phyloP scores from a whole-genome alignment of 2,797 vertebrate species.

The Ammospiza maritima region DNA sequence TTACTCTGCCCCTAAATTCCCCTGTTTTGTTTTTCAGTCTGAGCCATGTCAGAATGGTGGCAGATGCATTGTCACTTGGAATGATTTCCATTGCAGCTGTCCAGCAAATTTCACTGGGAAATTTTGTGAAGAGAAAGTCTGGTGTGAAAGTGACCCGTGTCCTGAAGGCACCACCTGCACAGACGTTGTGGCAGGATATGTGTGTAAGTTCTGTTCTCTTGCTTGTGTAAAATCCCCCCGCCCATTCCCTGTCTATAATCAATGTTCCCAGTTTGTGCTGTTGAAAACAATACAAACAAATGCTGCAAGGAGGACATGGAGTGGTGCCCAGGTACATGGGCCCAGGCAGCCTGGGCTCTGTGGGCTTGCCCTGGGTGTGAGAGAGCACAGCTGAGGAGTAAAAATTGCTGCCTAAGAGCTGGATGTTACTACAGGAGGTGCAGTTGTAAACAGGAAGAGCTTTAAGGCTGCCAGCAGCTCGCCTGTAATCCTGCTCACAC shows the following conservation, averaged over 20 bases:
- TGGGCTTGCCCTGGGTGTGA: background rate
- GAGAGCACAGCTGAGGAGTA: background rate
- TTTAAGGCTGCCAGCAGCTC: conserved; percentile 30
- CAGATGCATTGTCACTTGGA: conserved; percentile 89
- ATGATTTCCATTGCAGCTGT: conserved; percentile 91
- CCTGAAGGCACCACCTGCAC: conserved; percentile 79
- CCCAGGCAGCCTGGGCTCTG: background rate
- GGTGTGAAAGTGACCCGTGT: conserved; percentile 89
- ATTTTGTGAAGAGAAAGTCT: conserved; percentile 85
- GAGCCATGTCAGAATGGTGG: conserved; percentile 89
- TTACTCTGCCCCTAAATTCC: background rate
- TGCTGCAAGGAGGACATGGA: background rate
- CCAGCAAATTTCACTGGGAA: conserved; percentile 85
- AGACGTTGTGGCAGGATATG: conserved; percentile 88
- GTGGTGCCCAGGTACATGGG: background rate
- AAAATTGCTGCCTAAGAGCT: background rate
- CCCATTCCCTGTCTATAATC: background rate
- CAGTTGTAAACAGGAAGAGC: conserved; percentile 56
- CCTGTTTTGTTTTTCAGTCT: conserved; percentile 66
- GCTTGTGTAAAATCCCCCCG: rapidly evolving
- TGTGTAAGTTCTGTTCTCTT: conserved; percentile 86
- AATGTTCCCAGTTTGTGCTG: background rate
- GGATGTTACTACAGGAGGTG: background rate
- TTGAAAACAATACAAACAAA: background rate
- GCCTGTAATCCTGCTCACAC: conserved; percentile 43